Evolutionary conservation across 2,113 vertebrate genomes (phyloP).

Genomic region (Tyrannus savana): DNA sequence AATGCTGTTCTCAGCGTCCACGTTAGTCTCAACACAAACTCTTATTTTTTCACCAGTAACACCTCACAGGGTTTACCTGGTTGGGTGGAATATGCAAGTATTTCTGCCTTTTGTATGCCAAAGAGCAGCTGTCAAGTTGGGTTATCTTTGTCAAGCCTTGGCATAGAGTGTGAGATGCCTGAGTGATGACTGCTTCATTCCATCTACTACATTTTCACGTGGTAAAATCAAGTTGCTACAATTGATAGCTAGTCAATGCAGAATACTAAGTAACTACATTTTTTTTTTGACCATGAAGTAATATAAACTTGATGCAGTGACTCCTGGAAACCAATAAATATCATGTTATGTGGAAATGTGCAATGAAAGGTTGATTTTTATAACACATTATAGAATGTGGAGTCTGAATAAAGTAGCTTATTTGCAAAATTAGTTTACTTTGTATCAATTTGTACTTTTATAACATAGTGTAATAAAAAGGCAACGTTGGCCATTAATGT

Average conservation of each 20-base stretch:
- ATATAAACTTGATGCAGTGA: not conserved
- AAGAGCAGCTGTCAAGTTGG: not conserved
- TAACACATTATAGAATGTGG: slow-evolving; percentile 7
- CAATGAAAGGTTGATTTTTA: slow-evolving; percentile 69
- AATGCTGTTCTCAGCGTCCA: not conserved
- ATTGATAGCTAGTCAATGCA: not conserved
- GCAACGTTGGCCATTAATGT: slow-evolving; percentile 1
- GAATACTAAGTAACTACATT: not conserved
- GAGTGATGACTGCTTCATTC: not conserved
- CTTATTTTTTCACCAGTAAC: not conserved
- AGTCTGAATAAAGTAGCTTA: slow-evolving; percentile 13
- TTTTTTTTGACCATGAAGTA: not conserved
- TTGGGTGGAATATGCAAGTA: not conserved
- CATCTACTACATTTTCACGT: not conserved
- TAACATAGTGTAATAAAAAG: slow-evolving; percentile 15
- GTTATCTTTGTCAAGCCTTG: not conserved
- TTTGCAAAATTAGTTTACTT: slow-evolving; percentile 47
- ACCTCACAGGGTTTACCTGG: not conserved
- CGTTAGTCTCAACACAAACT: not conserved
- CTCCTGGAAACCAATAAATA: slow-evolving; percentile 45
- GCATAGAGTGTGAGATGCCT: not conserved
- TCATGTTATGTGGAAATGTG: slow-evolving; percentile 40
- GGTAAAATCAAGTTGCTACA: not conserved
- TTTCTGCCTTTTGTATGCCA: slow-evolving; percentile 7
- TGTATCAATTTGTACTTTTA: slow-evolving; percentile 53